Percentiles rank a stretch among this genome's conserved stretches.
These are phyloP conservation scores for Aporrectodea caliginosa DNA, from an alignment of 1,140 invertebrate genomes.

Conservation along the genomic window DNA sequence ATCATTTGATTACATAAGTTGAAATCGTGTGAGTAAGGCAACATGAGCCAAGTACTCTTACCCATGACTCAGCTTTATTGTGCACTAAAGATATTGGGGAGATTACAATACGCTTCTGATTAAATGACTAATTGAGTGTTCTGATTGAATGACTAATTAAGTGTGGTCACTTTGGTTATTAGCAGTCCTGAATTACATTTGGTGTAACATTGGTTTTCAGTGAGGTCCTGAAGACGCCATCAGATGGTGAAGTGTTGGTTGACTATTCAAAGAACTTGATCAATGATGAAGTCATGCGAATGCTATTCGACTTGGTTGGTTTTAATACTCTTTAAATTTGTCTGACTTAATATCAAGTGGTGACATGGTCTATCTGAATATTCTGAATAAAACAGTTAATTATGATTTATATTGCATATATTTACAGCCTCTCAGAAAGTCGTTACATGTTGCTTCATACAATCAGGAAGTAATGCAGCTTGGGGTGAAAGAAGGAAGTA, in stretches of 20 bases:
- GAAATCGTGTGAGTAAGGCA: too few species aligned
- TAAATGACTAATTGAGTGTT: too few species aligned
- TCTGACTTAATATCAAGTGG: background rate
- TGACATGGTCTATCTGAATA: background rate
- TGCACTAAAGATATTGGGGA: too few species aligned
- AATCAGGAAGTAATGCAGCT: background rate
- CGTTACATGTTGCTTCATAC: background rate
- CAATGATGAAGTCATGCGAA: conserved; percentile 68
- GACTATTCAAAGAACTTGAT: conserved; percentile 97
- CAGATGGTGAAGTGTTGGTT: conserved; percentile 77
- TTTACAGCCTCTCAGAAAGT: background rate
- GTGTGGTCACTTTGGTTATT: too few species aligned
- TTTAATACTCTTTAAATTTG: conserved; percentile 9
- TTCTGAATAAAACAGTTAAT: background rate
- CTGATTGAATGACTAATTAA: too few species aligned
- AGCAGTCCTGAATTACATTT: too few species aligned
- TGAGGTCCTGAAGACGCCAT: conserved; percentile 65
- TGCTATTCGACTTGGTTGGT: conserved; percentile 74
- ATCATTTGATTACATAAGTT: too few species aligned
- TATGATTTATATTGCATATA: background rate
- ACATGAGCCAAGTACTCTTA: too few species aligned
- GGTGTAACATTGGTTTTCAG: conserved; percentile 58
- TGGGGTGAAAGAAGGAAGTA: background rate
- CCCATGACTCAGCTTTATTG: too few species aligned
- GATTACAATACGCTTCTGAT: too few species aligned